Conservation (phyloP, 2,888 invertebrate genomes). For the Acanthosepion pharaonis region DNA sequence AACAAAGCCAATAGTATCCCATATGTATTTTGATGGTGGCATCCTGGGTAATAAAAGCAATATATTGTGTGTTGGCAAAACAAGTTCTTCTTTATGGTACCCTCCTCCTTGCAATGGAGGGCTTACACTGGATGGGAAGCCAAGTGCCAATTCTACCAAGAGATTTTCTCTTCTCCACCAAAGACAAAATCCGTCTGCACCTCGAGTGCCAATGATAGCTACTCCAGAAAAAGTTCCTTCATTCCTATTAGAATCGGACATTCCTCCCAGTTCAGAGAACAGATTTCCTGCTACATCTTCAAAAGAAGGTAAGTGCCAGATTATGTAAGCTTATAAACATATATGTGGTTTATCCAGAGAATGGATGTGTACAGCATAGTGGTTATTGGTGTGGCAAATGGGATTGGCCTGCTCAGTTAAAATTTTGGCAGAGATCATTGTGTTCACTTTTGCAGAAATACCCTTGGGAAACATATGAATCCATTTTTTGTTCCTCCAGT, state of each 20-base stretch:
- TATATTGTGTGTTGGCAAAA: not conserved
- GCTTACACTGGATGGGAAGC: not conserved
- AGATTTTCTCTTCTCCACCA: slow-evolving; percentile 18
- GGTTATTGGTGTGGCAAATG: too few species aligned
- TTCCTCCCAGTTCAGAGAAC: not conserved
- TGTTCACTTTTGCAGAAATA: too few species aligned
- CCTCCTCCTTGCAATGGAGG: not conserved
- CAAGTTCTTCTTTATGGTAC: not conserved
- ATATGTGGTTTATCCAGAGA: not conserved
- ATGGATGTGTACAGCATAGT: too few species aligned
- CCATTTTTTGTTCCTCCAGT: too few species aligned
- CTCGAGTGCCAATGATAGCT: not conserved
- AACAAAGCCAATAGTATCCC: slow-evolving; percentile 53
- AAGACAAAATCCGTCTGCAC: slow-evolving; percentile 47
- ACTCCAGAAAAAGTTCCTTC: not conserved
- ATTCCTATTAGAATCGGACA: not conserved
- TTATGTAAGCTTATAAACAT: not conserved
- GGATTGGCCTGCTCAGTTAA: too few species aligned
- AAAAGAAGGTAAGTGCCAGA: not conserved
- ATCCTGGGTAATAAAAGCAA: slow-evolving; percentile 56
- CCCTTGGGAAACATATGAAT: too few species aligned
- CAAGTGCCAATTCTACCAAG: not conserved
- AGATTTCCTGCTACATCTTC: not conserved
- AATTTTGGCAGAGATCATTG: too few species aligned
- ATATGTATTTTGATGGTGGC: slow-evolving; percentile 69